Base-by-base conservation (phyloP, 2,113 vertebrate genomes). In the Pipra filicauda region DNA sequence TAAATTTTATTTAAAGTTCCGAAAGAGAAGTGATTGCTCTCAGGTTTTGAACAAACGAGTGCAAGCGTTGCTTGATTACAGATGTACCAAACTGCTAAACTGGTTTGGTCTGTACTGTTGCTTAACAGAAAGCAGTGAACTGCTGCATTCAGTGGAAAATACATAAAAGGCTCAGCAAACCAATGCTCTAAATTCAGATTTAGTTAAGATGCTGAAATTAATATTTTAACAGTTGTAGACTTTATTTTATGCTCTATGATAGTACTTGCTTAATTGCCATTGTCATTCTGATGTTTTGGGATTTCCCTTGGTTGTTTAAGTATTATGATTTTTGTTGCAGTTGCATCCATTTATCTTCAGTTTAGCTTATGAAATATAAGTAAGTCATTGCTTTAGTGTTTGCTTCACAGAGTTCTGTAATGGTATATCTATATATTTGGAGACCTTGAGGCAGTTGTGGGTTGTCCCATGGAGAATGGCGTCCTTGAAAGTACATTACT, bases 91-190 rank as follows among this genome's bases (percentile, higher is more conserved):
- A 97, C 62, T 86, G 67, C 76, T 74, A 4, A 89, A 95, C 96
- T 91, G 93, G 89, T 95, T 91, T 91, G 89, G 73, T 84, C 83
- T 96, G 95, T 84, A 6, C 43, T 39, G 55, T 87, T 91, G 89
- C 86, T 92, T 95, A 67, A 81, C 27, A 81, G 65, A 86, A 74
- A 44, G 84, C 44, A 72, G 70, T 23, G 35, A 90, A 83, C 28
- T 70, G 35, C 84, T 89, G n/a, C 75, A 20, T 78, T 81, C 27
- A n/a, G 57, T 91, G 49, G 70, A 57, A 95, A 70, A 62, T 57
- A 6, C 17, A 24, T 52, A 44, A 94, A 85, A 73, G 62, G 41
- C 35, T 81, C 73, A 31, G 48, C 76, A 72, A 88, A 80, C 48
- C 39, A 67, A 41, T 52, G 19, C 15, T 93, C 48, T 71, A 51